These are phyloP conservation scores for Brachypodius melanocephalos DNA, from an alignment of 2,113 vertebrate species.

Conservation along the genomic window DNA sequence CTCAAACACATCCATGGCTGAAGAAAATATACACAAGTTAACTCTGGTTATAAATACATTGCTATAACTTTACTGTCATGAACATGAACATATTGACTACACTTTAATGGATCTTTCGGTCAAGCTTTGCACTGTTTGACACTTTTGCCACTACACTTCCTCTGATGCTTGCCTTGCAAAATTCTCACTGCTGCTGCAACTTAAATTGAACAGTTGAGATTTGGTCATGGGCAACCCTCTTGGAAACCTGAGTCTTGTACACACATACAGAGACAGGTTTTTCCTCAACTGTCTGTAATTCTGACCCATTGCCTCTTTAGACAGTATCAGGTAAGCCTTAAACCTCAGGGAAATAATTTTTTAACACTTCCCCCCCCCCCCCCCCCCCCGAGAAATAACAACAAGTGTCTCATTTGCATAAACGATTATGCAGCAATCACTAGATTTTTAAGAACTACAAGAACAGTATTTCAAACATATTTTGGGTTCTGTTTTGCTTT, in stretches of 20 bases:
- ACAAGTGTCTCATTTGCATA: neutral
- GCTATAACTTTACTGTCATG: neutral
- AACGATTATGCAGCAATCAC: neutral
- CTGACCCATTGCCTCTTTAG: neutral
- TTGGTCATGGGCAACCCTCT: neutral
- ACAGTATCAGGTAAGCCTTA: neutral
- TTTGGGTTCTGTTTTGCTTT: neutral
- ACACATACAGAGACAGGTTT: neutral
- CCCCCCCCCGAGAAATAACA: neutral
- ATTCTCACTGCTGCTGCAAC: neutral
- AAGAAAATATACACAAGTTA: neutral
- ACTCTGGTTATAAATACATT: neutral
- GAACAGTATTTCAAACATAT: neutral
- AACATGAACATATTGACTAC: neutral
- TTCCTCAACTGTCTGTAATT: neutral
- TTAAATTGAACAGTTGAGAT: neutral
- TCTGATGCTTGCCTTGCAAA: neutral
- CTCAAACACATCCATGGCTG: neutral
- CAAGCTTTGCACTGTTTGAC: neutral
- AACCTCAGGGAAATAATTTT: neutral
- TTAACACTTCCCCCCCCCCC: neutral
- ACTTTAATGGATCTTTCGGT: neutral
- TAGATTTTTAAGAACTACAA: neutral
- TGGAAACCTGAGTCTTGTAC: accelerated
- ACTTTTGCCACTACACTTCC: neutral